Evolutionary conservation across 1,140 invertebrate genomes (phyloP).

Genomic region (Druon quercuslanigerum): DNA sequence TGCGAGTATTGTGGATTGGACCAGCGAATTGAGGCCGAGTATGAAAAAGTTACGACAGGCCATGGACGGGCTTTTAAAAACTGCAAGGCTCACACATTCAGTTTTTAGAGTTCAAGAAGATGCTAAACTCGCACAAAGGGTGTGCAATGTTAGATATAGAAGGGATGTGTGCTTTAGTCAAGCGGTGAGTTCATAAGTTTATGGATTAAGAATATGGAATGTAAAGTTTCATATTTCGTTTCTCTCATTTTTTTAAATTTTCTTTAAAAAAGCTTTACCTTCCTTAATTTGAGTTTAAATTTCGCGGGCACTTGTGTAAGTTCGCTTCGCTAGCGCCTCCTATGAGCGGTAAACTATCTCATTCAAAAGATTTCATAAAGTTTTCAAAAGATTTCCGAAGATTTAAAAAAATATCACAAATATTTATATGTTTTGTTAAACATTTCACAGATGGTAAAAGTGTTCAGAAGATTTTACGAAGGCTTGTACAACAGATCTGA

Average conservation of each 20-base stretch:
- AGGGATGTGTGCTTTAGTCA: conserved; percentile 95
- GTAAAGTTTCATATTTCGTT: background rate
- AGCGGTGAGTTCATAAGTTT: conserved; percentile 80
- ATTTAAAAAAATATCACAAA: too few species aligned
- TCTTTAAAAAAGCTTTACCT: background rate
- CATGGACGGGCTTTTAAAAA: conserved; percentile 88
- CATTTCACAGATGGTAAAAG: too few species aligned
- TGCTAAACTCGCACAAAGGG: conserved; percentile 79
- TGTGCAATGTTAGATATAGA: conserved; percentile 82
- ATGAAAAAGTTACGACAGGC: conserved; percentile 88
- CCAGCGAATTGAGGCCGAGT: conserved; percentile 84
- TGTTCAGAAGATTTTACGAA: too few species aligned
- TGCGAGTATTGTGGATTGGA: conserved; percentile 83
- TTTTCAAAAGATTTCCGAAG: too few species aligned
- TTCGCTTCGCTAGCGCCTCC: too few species aligned
- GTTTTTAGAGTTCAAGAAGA: conserved; percentile 90
- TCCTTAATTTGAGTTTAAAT: too few species aligned
- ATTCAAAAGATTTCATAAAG: too few species aligned
- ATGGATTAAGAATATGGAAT: conserved; percentile 1
- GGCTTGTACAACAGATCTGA: too few species aligned
- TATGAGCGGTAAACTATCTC: too few species aligned
- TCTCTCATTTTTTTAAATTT: background rate
- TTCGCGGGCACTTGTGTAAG: too few species aligned
- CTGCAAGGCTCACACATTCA: conserved; percentile 89
- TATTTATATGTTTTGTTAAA: too few species aligned